phyloP scores from a whole-genome alignment of 2,113 vertebrate species.

The Lampris megalopsis region DNA sequence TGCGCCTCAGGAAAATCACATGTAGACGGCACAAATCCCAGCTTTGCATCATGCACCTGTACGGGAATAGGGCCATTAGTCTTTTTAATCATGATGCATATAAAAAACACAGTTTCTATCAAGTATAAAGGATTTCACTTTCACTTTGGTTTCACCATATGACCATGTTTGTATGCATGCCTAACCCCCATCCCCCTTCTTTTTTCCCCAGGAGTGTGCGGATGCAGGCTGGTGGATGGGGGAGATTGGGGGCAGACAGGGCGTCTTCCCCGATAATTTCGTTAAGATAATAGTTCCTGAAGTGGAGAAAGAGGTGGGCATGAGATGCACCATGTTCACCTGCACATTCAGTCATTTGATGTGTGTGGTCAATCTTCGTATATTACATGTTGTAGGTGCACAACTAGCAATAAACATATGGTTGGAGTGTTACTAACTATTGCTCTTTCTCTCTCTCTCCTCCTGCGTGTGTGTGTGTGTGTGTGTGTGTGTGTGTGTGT shows the following conservation, averaged over 20 bases:
- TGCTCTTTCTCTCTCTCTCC: background rate
- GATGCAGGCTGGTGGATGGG: constrained; percentile 99
- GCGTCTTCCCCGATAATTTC: constrained; percentile 98
- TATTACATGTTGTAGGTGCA: too few species aligned
- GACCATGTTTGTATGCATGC: constrained; percentile 3
- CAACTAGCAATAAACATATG: background rate
- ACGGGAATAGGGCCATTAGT: too few species aligned
- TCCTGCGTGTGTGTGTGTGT: constrained; percentile 15
- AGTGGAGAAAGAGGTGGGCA: constrained; percentile 92
- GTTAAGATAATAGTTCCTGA: constrained; percentile 94
- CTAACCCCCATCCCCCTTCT: background rate
- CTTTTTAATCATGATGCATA: too few species aligned
- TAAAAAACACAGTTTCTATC: too few species aligned
- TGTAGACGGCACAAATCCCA: too few species aligned
- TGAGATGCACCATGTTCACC: background rate
- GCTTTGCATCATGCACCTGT: too few species aligned
- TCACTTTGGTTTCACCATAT: too few species aligned
- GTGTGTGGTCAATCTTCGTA: background rate
- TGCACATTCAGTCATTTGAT: constrained; percentile 10
- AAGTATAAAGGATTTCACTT: too few species aligned
- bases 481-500: constrained; percentile 28
- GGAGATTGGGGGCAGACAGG: constrained; percentile 90
- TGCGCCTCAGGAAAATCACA: too few species aligned
- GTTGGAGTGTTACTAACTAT: background rate
- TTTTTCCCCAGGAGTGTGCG: constrained; percentile 88